Base-by-base conservation (phyloP, 2,797 vertebrate species). In the Chanos chanos region DNA sequence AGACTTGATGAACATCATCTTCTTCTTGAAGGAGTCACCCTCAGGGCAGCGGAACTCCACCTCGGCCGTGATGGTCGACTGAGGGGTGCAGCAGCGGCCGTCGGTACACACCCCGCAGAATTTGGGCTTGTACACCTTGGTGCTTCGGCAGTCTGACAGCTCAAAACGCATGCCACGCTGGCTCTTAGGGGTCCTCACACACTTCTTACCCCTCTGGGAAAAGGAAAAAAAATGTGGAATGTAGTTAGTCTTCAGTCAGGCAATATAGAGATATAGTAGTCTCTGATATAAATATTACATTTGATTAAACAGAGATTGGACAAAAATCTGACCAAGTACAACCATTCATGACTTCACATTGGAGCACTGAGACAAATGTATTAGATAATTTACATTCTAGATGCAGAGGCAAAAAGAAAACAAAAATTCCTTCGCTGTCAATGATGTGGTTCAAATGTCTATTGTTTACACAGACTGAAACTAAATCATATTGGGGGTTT, bases 1-100 rank as follows among this genome's bases (percentile, higher is more conserved):
- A 49, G 74, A 83, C 75, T 84, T 87, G 74, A 93, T 89, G 64
- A 91, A 84, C 91, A 93, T 93, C 86, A 93, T 88, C 77, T 87
- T 90, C 61, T 80, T 81, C 5, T 66, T 79, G 77, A 93, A 89
- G 22, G 66, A 66, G 28, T 91, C 90, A 0, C 92, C 89, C 50
- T 92, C 89, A 0, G 91, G 90, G 60, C 91, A 93, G 50, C 2
- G 77, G 77, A 93, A 93, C 64, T 89, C 83, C 68, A 93, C 85
- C 1, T 87, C 68, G 0, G 24, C 33, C 0, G 90, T 92, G 72
- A 78, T 39, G 45, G 87, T 89, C 61, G 74, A 2, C 3, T 77
- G 80, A 0, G 89, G 91, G 0, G 86, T 88, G 83, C 91, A 93
- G 79, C 91, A 93, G 43, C 88, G 83, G 0, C 80, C 77, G 0